Evolutionary conservation across 2,113 vertebrate genomes (phyloP).

Genomic region (Cebidichthys violaceus): DNA sequence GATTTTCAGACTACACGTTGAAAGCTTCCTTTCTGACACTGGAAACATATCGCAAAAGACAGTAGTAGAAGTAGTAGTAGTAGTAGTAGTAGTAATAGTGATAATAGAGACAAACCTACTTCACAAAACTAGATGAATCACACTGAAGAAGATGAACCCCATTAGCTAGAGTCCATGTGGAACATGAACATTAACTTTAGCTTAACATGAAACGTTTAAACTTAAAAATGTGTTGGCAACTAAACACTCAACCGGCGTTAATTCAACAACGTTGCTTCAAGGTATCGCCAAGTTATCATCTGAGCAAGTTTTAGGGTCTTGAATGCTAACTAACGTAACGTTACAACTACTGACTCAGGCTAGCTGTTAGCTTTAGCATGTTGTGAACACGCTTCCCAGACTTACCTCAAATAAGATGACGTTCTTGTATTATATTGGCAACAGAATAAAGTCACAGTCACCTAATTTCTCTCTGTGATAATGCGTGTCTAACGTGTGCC

Average conservation of each 20-base stretch:
- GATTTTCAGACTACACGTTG: background rate
- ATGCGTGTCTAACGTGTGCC: background rate
- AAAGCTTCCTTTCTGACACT: background rate
- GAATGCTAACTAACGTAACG: background rate
- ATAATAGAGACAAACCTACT: background rate
- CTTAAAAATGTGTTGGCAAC: background rate
- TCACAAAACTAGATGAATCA: background rate
- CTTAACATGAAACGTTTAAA: background rate
- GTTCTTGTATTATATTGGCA: background rate
- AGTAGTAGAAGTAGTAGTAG: no score
- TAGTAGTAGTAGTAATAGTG: no score
- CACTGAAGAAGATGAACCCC: background rate
- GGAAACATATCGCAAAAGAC: background rate
- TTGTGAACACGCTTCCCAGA: background rate
- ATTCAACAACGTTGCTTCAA: background rate
- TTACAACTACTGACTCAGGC: background rate
- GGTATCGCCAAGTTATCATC: no score
- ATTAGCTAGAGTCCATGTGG: background rate
- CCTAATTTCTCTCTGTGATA: rapidly evolving
- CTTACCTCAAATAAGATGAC: slow-evolving; percentile 51
- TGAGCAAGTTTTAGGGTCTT: background rate
- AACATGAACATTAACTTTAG: background rate
- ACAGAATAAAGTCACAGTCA: background rate
- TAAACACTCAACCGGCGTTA: background rate
- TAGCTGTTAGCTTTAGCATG: slow-evolving; percentile 66